Evolutionary conservation across 2,888 invertebrate species (phyloP).

Genomic region (Zonitis immaculata): DNA sequence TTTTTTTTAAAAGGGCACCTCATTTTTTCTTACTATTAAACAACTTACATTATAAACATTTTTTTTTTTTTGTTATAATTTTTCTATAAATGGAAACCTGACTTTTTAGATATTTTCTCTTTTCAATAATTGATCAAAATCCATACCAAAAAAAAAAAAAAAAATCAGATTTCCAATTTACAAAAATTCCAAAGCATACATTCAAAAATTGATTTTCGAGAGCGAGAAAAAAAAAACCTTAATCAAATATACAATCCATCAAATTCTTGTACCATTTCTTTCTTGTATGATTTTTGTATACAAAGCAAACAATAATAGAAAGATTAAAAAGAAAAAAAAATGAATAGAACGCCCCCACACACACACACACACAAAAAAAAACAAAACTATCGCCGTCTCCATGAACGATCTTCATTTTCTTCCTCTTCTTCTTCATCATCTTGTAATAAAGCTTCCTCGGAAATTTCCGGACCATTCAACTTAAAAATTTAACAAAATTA

Average conservation of each 20-base stretch:
- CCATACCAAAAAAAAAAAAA: background rate
- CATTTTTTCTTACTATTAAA: slow-evolving; percentile 18
- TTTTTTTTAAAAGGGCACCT: slow-evolving; percentile 9
- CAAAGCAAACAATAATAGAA: slow-evolving; percentile 9
- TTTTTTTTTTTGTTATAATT: background rate
- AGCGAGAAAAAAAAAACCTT: background rate
- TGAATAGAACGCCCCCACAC: no score
- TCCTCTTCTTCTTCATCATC: slow-evolving; percentile 86
- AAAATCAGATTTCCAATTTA: slow-evolving; percentile 1
- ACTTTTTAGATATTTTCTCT: no score
- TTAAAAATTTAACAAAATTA: no score
- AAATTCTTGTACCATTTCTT: background rate
- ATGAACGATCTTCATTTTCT: slow-evolving; percentile 77
- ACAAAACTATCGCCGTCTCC: slow-evolving; percentile 76
- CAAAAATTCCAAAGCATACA: background rate
- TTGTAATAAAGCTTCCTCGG: slow-evolving; percentile 67
- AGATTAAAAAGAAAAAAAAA: slow-evolving; percentile 9
- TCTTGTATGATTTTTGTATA: background rate
- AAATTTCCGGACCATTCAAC: slow-evolving; percentile 45
- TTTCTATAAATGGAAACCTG: background rate
- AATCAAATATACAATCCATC: background rate
- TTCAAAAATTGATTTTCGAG: no score
- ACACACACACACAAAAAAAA: no score
- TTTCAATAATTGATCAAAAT: background rate
- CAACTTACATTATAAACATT: slow-evolving; percentile 12